A percentile compares a stretch with the other conserved stretches of the same genome.
phyloP scores from a whole-genome alignment of 1,140 invertebrate species.

The Pseudomyrmex sp. region DNA sequence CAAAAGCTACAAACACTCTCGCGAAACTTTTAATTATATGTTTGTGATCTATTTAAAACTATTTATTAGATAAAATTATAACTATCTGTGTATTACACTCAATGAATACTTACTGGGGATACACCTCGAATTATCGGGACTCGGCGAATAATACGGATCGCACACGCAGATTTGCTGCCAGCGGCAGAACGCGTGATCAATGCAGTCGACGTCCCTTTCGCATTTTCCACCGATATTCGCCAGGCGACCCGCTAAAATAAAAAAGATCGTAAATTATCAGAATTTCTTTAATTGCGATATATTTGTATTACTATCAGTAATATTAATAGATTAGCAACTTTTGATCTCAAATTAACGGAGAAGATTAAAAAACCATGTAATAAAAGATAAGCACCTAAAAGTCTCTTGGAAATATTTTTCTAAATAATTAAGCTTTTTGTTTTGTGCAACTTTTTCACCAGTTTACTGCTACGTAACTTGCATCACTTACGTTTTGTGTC shows the following conservation, averaged over 20 bases:
- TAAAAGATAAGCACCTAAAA: not conserved
- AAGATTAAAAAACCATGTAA: not conserved
- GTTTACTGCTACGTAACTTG: not conserved
- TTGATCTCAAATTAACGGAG: not conserved
- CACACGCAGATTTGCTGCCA: constrained; percentile 65
- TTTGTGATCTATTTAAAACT: no score
- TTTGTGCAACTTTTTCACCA: no score
- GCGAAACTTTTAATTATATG: no score
- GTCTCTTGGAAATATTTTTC: no score
- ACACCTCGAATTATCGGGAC: constrained; percentile 62
- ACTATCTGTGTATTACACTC: no score
- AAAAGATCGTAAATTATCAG: not conserved
- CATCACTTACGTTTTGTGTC: not conserved
- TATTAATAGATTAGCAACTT: not conserved
- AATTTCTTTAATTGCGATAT: no score
- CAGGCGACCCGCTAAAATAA: not conserved
- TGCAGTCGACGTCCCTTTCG: constrained; percentile 69
- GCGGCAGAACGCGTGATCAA: constrained; percentile 67
- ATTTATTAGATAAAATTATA: no score
- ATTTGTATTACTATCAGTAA: not conserved
- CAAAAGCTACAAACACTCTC: no score
- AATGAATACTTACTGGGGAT: constrained; percentile 68
- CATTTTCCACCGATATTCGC: constrained; percentile 56
- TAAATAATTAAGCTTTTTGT: not conserved
- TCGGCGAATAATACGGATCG: constrained; percentile 66